Base-by-base conservation (phyloP, 2,113 vertebrate species). In the Dipodomys merriami region DNA sequence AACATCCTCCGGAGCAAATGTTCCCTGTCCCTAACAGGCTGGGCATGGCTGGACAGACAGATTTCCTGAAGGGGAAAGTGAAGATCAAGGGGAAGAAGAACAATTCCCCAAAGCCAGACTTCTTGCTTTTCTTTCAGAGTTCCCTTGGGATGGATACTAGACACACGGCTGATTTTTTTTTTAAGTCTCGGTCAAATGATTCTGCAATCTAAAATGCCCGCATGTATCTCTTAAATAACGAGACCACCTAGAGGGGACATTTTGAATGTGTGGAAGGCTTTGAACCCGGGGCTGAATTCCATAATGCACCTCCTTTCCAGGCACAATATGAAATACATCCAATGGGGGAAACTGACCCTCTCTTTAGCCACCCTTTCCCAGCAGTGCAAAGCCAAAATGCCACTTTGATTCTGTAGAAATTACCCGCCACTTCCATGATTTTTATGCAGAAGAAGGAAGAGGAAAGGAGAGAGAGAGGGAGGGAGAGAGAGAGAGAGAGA, bases 391-490 rank as follows among this genome's bases (percentile, higher is more conserved):
- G 96, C 96, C 96, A 78, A 96, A 95, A 96, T 86, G 92, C 80
- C 84, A 82, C 90, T 68, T 39, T 92, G 96, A 96, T 96, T 88
- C 96, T 86, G 94, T 88, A 82, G 94, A 95, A 97, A 91, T 95
- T 73, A 95, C 95, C 96, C 96, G 97, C 97, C 96, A 96, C 81
- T 96, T 97, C 93, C 83, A 92, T 49, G 67, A 77, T n/a, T 91
- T 95, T 57, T 13, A 57, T 57, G 53, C 53, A 97, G 96, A 97
- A 53, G n/a, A 88, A 74, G 83, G 53, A 89, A 88, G 78, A 67
- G 97, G 97, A 97, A 95, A 35, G 88, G 67, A 53, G 49, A 57
- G 80, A 49, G 71, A n/a, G 20, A 60, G 22, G 86, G 67, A 8
- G 73, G 62, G 76, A 97, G 96, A 97, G 60, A 27, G 90, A 74